These are phyloP conservation scores for Chiroxiphia lanceolata DNA, from an alignment of 2,797 vertebrate species.

Conservation along the genomic window DNA sequence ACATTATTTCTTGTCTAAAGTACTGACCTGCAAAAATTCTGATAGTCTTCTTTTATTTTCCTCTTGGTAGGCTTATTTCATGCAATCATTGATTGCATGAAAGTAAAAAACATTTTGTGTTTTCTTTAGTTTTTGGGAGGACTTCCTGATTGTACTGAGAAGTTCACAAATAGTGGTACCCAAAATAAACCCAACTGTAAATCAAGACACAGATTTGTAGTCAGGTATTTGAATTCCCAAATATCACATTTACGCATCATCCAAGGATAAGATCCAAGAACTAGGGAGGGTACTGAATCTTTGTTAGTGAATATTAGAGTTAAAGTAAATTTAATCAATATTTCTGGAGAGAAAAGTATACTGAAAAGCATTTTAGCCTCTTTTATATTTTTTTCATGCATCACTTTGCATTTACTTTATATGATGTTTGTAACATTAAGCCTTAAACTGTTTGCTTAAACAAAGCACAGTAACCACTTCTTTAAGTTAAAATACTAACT, in stretches of 20 bases:
- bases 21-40: background rate
- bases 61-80: background rate
- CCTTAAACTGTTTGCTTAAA: background rate
- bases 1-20: background rate
- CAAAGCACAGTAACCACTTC: background rate
- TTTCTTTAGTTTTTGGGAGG: background rate
- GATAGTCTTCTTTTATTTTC: background rate
- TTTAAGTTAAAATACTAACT: background rate
- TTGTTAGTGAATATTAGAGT: background rate
- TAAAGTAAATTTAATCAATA: background rate
- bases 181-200: background rate
- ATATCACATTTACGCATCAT: background rate
- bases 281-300: background rate
- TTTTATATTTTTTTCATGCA: background rate
- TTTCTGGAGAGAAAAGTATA: background rate
- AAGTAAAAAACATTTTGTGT: background rate
- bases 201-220: background rate
- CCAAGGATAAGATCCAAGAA: background rate
- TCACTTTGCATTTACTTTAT: background rate
- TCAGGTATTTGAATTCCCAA: background rate
- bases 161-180: background rate
- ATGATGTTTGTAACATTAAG: background rate
- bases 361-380: background rate
- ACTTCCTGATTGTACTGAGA: background rate
- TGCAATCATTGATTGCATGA: background rate